phyloP scores from a whole-genome alignment of 2,797 vertebrate genomes.

The Sebastes paucispinis region DNA sequence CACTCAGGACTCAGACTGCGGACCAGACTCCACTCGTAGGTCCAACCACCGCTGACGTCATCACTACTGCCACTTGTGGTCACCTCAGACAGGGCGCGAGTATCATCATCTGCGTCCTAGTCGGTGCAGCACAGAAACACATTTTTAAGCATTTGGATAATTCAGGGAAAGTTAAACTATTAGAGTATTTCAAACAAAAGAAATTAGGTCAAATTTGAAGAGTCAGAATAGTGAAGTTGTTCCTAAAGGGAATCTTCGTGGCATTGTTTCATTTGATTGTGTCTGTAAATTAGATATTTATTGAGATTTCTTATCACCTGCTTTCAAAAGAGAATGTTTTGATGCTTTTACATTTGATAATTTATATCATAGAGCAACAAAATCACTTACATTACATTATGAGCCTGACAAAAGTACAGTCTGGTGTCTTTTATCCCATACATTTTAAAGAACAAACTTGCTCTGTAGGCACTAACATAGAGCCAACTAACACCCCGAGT shows the following conservation, averaged over 20 bases:
- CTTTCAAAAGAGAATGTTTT: neutral
- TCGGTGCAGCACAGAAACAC: constrained; percentile 62
- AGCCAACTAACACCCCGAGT: neutral
- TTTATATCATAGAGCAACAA: neutral
- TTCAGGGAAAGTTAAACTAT: neutral
- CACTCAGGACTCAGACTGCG: constrained; percentile 79
- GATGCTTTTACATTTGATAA: neutral
- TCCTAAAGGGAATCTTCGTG: neutral
- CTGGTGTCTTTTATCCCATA: neutral
- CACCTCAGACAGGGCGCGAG: constrained; percentile 68
- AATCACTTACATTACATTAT: neutral
- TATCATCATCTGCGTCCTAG: constrained; percentile 77
- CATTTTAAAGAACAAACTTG: neutral
- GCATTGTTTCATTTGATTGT: neutral
- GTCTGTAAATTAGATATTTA: neutral
- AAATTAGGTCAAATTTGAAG: neutral
- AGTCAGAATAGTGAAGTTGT: neutral
- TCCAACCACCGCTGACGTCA: constrained; percentile 63
- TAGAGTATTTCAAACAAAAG: neutral
- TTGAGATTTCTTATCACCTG: neutral
- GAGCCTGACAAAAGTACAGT: neutral
- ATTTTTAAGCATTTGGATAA: constrained; percentile 11
- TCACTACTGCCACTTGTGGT: constrained; percentile 65
- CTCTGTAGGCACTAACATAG: neutral
- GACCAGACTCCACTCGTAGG: constrained; percentile 70